phyloP scores from a whole-genome alignment of 2,113 vertebrate species.

The Daboia siamensis region DNA sequence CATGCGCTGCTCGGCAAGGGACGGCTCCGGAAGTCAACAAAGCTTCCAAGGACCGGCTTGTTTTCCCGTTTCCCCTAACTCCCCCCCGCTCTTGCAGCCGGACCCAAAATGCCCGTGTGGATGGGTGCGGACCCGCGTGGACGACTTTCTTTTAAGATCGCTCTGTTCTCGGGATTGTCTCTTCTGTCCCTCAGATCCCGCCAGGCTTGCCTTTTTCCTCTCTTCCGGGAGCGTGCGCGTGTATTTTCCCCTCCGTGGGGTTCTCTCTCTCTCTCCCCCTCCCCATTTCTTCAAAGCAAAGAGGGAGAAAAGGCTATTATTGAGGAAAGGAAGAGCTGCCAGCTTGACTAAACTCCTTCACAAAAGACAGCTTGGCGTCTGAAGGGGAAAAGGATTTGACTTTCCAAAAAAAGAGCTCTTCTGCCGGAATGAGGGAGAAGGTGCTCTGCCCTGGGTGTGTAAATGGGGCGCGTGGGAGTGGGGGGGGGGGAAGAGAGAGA shows the following conservation, averaged over 20 bases:
- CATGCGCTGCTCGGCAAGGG: background rate
- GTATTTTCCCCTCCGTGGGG: background rate
- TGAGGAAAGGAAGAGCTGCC: background rate
- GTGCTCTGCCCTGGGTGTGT: background rate
- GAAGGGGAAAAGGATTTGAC: background rate
- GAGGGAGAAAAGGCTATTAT: background rate
- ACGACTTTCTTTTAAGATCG: background rate
- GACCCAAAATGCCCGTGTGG: background rate
- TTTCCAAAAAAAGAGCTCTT: background rate
- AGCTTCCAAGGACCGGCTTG: background rate
- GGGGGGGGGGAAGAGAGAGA: background rate
- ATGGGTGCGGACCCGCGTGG: background rate
- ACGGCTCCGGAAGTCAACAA: background rate
- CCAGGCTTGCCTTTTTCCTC: too few species aligned
- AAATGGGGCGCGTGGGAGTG: background rate
- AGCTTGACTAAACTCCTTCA: background rate
- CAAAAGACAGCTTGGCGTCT: constrained; percentile 6
- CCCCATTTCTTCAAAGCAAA: background rate
- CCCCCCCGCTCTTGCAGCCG: background rate
- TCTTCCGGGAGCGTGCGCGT: background rate
- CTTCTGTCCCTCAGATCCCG: background rate
- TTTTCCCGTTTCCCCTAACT: too few species aligned
- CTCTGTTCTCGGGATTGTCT: background rate
- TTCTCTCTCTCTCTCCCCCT: too few species aligned
- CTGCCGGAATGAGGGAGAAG: background rate